Evolutionary conservation across 2,888 invertebrate genomes (phyloP).

Genomic region (Chrysolina americana): DNA sequence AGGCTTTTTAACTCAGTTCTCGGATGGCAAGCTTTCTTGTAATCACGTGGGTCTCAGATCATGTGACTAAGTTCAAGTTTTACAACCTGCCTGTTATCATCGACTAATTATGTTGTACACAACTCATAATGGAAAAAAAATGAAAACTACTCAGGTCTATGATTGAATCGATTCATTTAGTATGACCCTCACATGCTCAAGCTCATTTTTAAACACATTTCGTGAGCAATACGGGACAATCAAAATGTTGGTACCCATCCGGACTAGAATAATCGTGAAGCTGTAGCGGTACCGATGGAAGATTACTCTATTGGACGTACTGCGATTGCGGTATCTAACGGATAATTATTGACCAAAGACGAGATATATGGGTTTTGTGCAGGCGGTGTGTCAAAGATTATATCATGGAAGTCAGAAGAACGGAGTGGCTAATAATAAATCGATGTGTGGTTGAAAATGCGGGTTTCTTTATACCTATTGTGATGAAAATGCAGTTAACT

Average conservation of each 20-base stretch:
- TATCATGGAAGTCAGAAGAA: slow-evolving; percentile 11
- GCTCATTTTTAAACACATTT: not conserved
- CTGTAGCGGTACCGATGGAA: slow-evolving; percentile 18
- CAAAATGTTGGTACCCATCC: not conserved
- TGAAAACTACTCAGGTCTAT: too few relatives aligned
- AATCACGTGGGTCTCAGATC: too few relatives aligned
- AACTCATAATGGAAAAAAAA: too few relatives aligned
- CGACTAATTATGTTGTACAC: too few relatives aligned
- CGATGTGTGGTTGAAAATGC: not conserved
- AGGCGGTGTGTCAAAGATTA: slow-evolving; percentile 12
- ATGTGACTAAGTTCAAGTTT: too few relatives aligned
- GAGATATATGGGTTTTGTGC: slow-evolving; percentile 17
- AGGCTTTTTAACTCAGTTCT: too few relatives aligned
- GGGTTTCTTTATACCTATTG: not conserved
- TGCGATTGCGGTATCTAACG: slow-evolving; percentile 18
- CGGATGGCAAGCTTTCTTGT: too few relatives aligned
- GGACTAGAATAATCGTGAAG: slow-evolving; percentile 16
- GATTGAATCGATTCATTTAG: too few relatives aligned
- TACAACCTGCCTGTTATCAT: too few relatives aligned
- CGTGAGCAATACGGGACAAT: not conserved
- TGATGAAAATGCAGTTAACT: not conserved
- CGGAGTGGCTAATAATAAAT: not conserved
- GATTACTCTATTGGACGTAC: slow-evolving; percentile 22
- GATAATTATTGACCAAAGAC: slow-evolving; percentile 15
- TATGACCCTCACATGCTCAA: not conserved